phyloP scores from a whole-genome alignment of 2,797 vertebrate species.

The Etheostoma nigrum region DNA sequence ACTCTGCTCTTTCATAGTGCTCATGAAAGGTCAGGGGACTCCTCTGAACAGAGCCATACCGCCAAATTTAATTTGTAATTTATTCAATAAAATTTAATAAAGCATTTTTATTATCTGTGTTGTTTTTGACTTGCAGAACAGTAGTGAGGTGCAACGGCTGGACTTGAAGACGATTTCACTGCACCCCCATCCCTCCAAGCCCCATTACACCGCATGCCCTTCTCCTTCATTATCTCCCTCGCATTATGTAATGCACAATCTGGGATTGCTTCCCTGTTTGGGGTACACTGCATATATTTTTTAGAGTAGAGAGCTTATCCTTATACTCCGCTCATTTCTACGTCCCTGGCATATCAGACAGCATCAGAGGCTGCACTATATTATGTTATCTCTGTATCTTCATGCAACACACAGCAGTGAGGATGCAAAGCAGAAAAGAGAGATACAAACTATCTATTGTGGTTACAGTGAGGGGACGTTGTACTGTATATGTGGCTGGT shows the following conservation, averaged over 20 bases:
- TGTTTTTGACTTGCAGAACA: constrained; percentile 17
- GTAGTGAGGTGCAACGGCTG: constrained; percentile 14
- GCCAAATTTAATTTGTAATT: no score
- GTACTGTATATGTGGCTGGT: not conserved
- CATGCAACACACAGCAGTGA: constrained; percentile 18
- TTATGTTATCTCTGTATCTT: constrained; percentile 22
- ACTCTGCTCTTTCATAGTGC: no score
- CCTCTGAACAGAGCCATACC: no score
- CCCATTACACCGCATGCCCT: not conserved
- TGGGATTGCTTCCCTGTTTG: constrained; percentile 72
- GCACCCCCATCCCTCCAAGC: constrained; percentile 22
- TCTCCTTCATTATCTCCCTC: constrained; percentile 54
- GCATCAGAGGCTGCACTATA: constrained; percentile 27
- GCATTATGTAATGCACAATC: constrained; percentile 69
- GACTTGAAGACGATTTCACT: constrained; percentile 43
- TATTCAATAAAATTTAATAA: no score
- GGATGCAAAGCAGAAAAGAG: constrained; percentile 9
- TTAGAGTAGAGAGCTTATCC: constrained; percentile 69
- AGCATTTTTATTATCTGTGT: no score
- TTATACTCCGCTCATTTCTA: constrained; percentile 60
- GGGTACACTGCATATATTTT: constrained; percentile 61
- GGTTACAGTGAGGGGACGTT: constrained; percentile 4
- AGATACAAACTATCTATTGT: constrained; percentile 11
- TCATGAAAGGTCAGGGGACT: no score
- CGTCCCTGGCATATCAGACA: constrained; percentile 43